Base-by-base conservation (phyloP, 2,797 vertebrate genomes). In the Eulemur mongoz region DNA sequence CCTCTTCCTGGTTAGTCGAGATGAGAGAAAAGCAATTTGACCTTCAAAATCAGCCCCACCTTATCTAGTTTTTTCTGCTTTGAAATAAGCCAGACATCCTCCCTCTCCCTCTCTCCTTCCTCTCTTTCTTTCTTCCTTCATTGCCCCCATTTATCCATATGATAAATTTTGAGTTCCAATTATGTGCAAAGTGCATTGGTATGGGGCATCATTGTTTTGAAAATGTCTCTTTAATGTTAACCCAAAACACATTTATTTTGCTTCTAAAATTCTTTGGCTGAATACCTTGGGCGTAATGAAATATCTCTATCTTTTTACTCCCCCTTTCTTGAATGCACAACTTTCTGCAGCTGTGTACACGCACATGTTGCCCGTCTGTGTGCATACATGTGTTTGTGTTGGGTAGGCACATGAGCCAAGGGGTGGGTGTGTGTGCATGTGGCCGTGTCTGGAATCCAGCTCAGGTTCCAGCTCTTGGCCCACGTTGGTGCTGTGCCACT, bases 351-450 rank as follows among this genome's bases (percentile, higher is more conserved):
- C 38, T 59, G 38, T 10, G 0, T 2, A 4, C 10, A 5, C 0
- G 6, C 0, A 2, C 12, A 20, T 69, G 11, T 63, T 32, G 54
- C 27, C 0, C 0, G 52, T 48, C 38, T 50, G 25, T 23, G 30
- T 8, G 1, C 8, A 6, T 6, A 11, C 17, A 2, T 2, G 20
- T 30, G 1, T 57, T 30, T 7, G 7, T 35, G 30, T 15, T 25
- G 54, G 35, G 4, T 27, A n/a, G 52, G 20, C 52, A 13, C 7
- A 20, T 0, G 2, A 50, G 1, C 48, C 25, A 32, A 48, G 30
- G 40, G 12, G 32, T 7, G 32, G n/a, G 13, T 14, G 30, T 63
- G 40, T 5, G 17, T 14, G 43, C 38, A 38, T 40, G 1, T 43
- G 50, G 8, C 63, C 22, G 5, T 38, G 35, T 32, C 17, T 54